These are phyloP conservation scores for Elegia similella DNA, from an alignment of 2,888 invertebrate species.

Conservation along the genomic window DNA sequence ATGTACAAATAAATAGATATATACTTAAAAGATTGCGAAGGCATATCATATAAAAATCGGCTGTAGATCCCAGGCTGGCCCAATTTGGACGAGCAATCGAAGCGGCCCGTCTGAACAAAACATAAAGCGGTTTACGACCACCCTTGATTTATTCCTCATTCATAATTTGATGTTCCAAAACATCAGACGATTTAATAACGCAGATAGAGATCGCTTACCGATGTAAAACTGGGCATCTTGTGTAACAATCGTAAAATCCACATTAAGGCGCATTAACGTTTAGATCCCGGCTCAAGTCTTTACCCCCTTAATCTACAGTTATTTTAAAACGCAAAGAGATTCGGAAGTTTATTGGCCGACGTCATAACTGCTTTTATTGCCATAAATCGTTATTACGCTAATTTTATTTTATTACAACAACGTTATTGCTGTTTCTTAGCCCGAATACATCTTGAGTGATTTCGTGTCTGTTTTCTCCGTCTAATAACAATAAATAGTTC, in stretches of 20 bases:
- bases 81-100: slow-evolving; percentile 70
- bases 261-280: slow-evolving; percentile 78
- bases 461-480: slow-evolving; percentile 37
- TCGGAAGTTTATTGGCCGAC: slow-evolving; percentile 71
- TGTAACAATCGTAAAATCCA: slow-evolving; percentile 80
- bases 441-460: slow-evolving; percentile 57
- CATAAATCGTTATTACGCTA: slow-evolving; percentile 71
- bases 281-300: slow-evolving; percentile 62
- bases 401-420: slow-evolving; percentile 69
- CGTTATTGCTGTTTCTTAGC: slow-evolving; percentile 55
- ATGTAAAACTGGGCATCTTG: slow-evolving; percentile 76
- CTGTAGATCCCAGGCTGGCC: slow-evolving; percentile 59
- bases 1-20: neutral
- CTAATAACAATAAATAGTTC: slow-evolving; percentile 31
- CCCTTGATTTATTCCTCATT: slow-evolving; percentile 78
- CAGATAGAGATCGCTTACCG: slow-evolving; percentile 75
- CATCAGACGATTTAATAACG: slow-evolving; percentile 78
- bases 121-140: slow-evolving; percentile 78
- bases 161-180: slow-evolving; percentile 79
- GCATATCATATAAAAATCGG: slow-evolving; percentile 45
- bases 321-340: slow-evolving; percentile 72
- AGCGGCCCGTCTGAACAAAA: slow-evolving; percentile 67
- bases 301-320: slow-evolving; percentile 74
- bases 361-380: slow-evolving; percentile 75
- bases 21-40: neutral